phyloP scores from a whole-genome alignment of 2,888 invertebrate genomes.

The Stomorhina lunata region DNA sequence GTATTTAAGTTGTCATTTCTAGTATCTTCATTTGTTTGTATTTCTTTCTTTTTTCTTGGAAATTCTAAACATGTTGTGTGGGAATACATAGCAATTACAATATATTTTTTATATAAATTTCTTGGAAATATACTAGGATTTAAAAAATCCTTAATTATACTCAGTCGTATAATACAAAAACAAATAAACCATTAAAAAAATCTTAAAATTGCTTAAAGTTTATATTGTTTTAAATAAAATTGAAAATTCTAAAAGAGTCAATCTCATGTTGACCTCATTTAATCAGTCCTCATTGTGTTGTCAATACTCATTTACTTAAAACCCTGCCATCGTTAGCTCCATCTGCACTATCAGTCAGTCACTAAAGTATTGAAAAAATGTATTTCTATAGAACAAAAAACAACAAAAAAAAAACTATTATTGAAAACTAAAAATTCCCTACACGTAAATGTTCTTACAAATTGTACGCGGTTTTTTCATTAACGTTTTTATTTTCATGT shows the following conservation, averaged over 20 bases:
- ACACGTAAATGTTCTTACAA: slow-evolving; percentile 35
- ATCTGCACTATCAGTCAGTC: not conserved
- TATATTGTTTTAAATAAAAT: slow-evolving; percentile 10
- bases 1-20: not conserved
- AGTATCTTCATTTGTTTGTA: not conserved
- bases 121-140: too few species aligned
- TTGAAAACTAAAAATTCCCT: slow-evolving; percentile 37
- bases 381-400: slow-evolving; percentile 7
- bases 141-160: too few species aligned
- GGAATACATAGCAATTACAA: not conserved
- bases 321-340: not conserved
- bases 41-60: not conserved
- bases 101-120: too few species aligned
- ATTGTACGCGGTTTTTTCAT: slow-evolving; percentile 39
- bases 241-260: not conserved
- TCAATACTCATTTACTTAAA: slow-evolving; percentile 2
- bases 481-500: slow-evolving; percentile 38
- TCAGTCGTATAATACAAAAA: too few species aligned
- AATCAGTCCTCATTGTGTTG: not conserved
- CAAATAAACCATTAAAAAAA: too few species aligned
- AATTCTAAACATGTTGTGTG: not conserved
- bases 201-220: not conserved
- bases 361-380: slow-evolving; percentile 24
- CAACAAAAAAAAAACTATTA: slow-evolving; percentile 6
- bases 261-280: slow-evolving; percentile 41